phyloP scores from a whole-genome alignment of 2,797 vertebrate genomes.

The Zenarchopterus dispar region DNA sequence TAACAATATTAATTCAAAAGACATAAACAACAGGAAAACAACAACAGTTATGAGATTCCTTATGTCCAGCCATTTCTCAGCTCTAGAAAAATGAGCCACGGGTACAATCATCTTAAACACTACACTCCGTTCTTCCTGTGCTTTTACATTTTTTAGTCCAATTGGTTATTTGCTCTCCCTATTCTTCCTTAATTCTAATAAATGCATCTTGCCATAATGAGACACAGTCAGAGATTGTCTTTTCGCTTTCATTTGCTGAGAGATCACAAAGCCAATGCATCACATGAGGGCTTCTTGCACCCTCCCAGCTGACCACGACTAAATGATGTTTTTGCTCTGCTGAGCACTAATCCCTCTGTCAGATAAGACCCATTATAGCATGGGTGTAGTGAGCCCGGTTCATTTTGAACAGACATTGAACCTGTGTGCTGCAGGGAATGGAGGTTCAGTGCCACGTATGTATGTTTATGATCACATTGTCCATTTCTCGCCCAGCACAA shows the following conservation, averaged over 20 bases:
- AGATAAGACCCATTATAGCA: conserved; percentile 78
- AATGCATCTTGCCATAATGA: conserved; percentile 55
- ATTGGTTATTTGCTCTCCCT: conserved; percentile 15
- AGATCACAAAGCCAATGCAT: conserved; percentile 71
- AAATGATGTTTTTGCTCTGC: conserved; percentile 77
- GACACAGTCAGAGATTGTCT: conserved; percentile 58
- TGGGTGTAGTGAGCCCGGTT: conserved; percentile 49
- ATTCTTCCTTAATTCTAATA: conserved; percentile 49
- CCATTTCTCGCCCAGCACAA: conserved; percentile 27
- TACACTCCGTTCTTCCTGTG: conserved; percentile 8
- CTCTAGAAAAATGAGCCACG: not conserved
- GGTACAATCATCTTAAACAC: not conserved
- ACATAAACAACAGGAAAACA: conserved; percentile 1
- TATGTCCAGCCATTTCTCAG: conserved; percentile 5
- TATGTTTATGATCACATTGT: conserved; percentile 25
- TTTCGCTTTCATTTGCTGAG: conserved; percentile 69
- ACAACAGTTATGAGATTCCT: conserved; percentile 10
- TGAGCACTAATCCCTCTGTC: conserved; percentile 79
- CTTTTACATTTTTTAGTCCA: conserved; percentile 11
- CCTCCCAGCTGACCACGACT: conserved; percentile 73
- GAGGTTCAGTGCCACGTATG: conserved; percentile 21
- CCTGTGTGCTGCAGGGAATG: conserved; percentile 49
- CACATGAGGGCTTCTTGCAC: conserved; percentile 61
- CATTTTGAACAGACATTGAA: conserved; percentile 62
- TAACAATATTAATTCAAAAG: not conserved